Percentiles rank a stretch among this genome's conserved stretches.
Evolutionary conservation across 2,888 invertebrate species (phyloP).

Genomic region (Amiota communis): DNA sequence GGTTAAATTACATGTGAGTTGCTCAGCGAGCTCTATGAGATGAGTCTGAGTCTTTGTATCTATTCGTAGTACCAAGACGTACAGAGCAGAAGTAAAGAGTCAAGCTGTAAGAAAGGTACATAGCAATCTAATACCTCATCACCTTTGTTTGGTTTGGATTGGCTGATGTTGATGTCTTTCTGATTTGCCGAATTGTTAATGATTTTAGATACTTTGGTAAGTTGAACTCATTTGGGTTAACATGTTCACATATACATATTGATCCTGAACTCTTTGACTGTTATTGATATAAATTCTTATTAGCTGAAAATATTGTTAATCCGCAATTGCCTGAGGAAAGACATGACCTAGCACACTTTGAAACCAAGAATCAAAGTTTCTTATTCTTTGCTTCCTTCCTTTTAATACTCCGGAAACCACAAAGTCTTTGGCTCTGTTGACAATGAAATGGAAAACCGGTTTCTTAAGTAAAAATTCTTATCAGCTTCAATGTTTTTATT

Average conservation of each 20-base stretch:
- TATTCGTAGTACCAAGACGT: conserved; percentile 38
- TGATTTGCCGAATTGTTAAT: no score
- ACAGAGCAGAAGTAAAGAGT: no score
- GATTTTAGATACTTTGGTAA: no score
- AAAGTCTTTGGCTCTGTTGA: not conserved
- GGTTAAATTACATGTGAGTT: conserved; percentile 68
- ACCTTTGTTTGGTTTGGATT: no score
- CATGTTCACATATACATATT: not conserved
- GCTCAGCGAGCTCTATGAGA: conserved; percentile 30
- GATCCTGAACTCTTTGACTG: conserved; percentile 6
- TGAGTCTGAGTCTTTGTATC: conserved; percentile 47
- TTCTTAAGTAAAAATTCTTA: not conserved
- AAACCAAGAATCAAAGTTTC: not conserved
- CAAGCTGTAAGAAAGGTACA: no score
- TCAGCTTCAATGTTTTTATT: not conserved
- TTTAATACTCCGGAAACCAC: not conserved
- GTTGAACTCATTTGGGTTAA: not conserved
- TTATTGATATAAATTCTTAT: conserved; percentile 12
- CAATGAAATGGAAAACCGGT: conserved; percentile 1
- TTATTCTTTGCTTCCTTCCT: not conserved
- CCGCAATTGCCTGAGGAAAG: no score
- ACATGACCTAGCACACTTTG: no score
- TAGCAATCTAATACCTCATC: no score
- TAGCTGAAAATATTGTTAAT: not conserved
- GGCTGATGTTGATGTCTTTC: no score